Evolutionary conservation across 2,113 vertebrate genomes (phyloP).

Genomic region (Mustela nigripes): DNA sequence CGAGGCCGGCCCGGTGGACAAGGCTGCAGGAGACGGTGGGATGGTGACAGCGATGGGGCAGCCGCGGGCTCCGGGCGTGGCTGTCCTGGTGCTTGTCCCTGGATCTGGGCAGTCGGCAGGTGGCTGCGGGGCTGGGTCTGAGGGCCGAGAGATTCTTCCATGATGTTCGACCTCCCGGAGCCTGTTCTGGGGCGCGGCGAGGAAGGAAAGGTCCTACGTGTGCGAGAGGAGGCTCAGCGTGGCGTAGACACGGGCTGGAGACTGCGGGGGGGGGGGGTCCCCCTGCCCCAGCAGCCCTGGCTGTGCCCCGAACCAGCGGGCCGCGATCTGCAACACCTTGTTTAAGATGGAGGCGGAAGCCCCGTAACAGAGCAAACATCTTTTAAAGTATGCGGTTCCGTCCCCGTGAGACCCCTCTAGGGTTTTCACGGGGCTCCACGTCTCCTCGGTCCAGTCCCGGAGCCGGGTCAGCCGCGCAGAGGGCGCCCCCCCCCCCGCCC

Average conservation of each 20-base stretch:
- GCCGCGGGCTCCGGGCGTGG: rapidly evolving
- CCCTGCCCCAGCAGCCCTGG: neutral
- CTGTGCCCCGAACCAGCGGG: rapidly evolving
- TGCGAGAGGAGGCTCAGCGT: neutral
- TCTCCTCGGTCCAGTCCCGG: neutral
- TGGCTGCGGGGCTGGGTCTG: no score
- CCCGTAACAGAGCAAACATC: neutral
- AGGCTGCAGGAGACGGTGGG: neutral
- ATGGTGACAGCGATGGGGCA: no score
- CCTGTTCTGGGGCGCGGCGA: neutral
- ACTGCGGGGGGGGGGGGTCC: no score
- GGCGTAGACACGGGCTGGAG: rapidly evolving
- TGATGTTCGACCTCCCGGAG: neutral
- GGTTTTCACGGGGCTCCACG: rapidly evolving
- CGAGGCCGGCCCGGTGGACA: neutral
- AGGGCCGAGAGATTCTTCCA: neutral
- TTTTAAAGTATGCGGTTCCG: neutral
- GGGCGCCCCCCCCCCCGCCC: neutral
- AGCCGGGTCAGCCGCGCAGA: rapidly evolving
- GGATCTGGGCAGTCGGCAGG: neutral
- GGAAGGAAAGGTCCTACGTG: rapidly evolving
- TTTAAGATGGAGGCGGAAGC: neutral
- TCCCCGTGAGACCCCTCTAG: no score
- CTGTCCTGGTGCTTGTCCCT: neutral
- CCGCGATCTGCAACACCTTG: neutral